A percentile compares a stretch with the other conserved stretches of the same genome.
These are phyloP conservation scores for Metopolophium dirhodum DNA, from an alignment of 1,140 invertebrate genomes.

Conservation along the genomic window DNA sequence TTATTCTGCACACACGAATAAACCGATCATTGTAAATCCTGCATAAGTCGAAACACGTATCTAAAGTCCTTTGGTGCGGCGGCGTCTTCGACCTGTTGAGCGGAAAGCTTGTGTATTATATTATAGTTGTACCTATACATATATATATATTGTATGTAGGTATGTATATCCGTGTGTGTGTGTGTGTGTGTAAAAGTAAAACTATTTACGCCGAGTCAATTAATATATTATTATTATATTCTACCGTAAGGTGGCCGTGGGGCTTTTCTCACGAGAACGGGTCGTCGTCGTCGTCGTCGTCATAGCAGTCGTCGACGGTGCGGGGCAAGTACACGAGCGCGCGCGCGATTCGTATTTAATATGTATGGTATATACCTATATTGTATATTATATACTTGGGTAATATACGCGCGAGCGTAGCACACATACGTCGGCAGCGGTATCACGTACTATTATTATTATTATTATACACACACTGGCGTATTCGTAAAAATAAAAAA, in stretches of 20 bases:
- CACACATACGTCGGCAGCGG: neutral
- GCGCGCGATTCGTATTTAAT: neutral
- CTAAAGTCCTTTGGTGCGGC: neutral
- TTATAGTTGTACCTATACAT: no score
- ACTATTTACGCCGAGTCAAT: neutral
- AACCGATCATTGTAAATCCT: neutral
- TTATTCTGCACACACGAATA: neutral
- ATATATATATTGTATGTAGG: neutral
- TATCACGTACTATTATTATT: conserved; percentile 1
- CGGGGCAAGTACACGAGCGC: neutral
- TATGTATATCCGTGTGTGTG: neutral
- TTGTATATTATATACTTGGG: neutral
- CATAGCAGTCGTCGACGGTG: neutral
- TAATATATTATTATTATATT: conserved; percentile 18
- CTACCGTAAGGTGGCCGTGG: neutral
- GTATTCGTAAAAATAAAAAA: neutral
- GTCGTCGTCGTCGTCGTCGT: neutral
- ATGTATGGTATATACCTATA: neutral
- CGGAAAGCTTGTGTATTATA: neutral
- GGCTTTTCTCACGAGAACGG: conserved; percentile 45
- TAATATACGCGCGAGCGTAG: neutral
- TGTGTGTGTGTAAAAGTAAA: neutral
- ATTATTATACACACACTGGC: conserved; percentile 1
- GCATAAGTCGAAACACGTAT: neutral
- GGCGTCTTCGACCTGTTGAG: neutral